Evolutionary conservation across 2,797 vertebrate genomes (phyloP).

Genomic region (Arctocebus calabarensis): DNA sequence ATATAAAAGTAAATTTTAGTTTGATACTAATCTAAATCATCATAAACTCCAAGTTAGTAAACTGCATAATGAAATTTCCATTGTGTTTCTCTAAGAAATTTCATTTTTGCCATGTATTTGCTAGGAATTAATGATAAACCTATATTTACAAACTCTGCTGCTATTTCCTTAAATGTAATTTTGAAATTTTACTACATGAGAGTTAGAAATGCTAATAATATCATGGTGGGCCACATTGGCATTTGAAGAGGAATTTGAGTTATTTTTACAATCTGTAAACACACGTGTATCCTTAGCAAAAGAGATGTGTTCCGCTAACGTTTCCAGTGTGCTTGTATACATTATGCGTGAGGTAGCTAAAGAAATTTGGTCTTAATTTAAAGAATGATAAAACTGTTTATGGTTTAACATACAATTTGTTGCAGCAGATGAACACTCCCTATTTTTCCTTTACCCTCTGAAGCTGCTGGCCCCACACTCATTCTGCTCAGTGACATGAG

Average conservation of each 20-base stretch:
- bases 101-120: neutral
- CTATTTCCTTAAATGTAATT: conserved; percentile 23
- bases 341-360: neutral
- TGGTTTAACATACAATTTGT: conserved; percentile 19
- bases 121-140: neutral
- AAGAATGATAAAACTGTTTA: conserved; percentile 14
- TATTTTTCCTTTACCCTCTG: neutral
- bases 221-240: neutral
- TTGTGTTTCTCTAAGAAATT: conserved; percentile 23
- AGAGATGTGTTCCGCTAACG: conserved; percentile 16
- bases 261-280: neutral
- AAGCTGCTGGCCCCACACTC: neutral
- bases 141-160: neutral
- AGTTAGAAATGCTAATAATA: conserved; percentile 27
- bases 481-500: neutral
- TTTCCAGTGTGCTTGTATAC: neutral
- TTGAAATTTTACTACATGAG: conserved; percentile 25
- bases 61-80: neutral
- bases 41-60: neutral
- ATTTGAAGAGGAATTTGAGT: conserved; percentile 30
- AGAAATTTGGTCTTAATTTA: conserved; percentile 54
- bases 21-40: neutral
- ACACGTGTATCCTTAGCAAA: neutral
- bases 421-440: neutral
- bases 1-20: neutral